Base-by-base conservation (phyloP, 23 tunicate genomes). In the Ascidia mentula region DNA sequence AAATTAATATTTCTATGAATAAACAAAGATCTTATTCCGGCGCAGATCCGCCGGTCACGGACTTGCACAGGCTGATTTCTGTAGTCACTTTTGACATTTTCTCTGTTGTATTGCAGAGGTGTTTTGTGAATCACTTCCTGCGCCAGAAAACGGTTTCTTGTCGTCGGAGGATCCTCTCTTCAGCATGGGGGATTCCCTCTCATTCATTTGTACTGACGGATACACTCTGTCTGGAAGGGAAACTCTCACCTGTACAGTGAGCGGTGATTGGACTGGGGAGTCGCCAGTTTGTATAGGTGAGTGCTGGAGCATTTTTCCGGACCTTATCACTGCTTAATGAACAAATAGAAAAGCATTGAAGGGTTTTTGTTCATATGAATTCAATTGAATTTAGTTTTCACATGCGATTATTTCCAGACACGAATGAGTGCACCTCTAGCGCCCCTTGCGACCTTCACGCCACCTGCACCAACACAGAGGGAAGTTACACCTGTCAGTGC, bases 401-500 rank as follows among this genome's bases (percentile, higher is more conserved):
- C n/a, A n/a, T n/a, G n/a, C n/a, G n/a, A n/a, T n/a, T 9, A 53
- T 53, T 53, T 53, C 24, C 13, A 53, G 65, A 53, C 13, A 53
- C 24, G 79, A 80, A 38, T 22, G 84, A 72, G 18, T 71, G 74
- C 34, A n/a, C 37, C 3, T 28, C 79, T 18, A 78, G 95, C 79
- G 65, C 65, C 2, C 65, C 65, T 3, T 80, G 95, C 40, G 80
- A 84, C 38, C 32, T 6, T 15, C 26, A 89, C 31, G 89, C 95
- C 22, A 26, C 46, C 1, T 89, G 95, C 59, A 73, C 0, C 18
- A 89, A 89, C 46, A 60, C 72, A 9, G 34, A 0, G 30, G 95
- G 95, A 6, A 32, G 80, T n/a, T 84, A 84, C 71, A 45, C 33
- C 17, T 89, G 95, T 40, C 17, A 46, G 33, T 89, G 95, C 38